Percentiles rank a stretch among this genome's conserved stretches.
phyloP scores from a whole-genome alignment of 2,113 vertebrate genomes.

The Gymnocephalus cernua region DNA sequence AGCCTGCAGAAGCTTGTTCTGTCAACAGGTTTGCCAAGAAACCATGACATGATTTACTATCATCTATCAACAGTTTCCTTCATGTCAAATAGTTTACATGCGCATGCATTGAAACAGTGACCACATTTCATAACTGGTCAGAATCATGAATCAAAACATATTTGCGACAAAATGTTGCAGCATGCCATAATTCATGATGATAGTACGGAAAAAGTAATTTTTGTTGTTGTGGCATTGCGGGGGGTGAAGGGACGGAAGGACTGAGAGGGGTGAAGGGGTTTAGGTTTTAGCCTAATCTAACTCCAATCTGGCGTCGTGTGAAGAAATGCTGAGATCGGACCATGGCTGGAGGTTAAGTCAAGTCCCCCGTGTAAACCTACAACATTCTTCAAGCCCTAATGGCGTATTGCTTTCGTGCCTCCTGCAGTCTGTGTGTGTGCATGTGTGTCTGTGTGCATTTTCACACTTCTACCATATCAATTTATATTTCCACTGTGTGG shows the following conservation, averaged over 20 bases:
- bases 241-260: not conserved
- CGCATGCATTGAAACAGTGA: not conserved
- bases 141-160: not conserved
- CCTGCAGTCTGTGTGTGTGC: conserved; percentile 64
- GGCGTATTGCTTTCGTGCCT: conserved; percentile 84
- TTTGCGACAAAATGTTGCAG: conserved; percentile 9
- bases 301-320: conserved; percentile 88
- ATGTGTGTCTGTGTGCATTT: conserved; percentile 47
- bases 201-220: conserved; percentile 17
- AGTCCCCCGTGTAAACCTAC: conserved; percentile 91
- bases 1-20: conserved; percentile 52
- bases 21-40: conserved; percentile 68
- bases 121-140: conserved; percentile 19
- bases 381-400: conserved; percentile 89
- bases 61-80: conserved; percentile 30
- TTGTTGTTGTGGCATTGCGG: conserved; percentile 2
- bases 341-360: conserved; percentile 88
- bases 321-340: conserved; percentile 88
- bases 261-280: conserved; percentile 44
- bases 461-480: conserved; percentile 75
- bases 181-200: conserved; percentile 19
- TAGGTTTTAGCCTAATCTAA: conserved; percentile 75
- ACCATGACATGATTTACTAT: conserved; percentile 51
- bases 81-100: conserved; percentile 40
- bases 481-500: conserved; percentile 67